Percentiles rank a stretch among this genome's conserved stretches.
Evolutionary conservation across 2,888 invertebrate species (phyloP).

Genomic region (Drosophila planitibia): DNA sequence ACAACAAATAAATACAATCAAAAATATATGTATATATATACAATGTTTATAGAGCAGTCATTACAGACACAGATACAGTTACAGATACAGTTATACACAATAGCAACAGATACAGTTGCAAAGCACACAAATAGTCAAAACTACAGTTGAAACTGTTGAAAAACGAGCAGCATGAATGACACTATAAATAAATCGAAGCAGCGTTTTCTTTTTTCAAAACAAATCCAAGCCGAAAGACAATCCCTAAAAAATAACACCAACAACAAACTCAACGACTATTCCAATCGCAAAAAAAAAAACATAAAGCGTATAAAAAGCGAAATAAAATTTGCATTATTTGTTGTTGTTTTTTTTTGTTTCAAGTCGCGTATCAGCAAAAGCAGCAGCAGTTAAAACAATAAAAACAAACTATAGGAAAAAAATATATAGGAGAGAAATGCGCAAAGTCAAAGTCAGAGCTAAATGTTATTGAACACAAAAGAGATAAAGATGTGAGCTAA

Average conservation of each 20-base stretch:
- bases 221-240: constrained; percentile 56
- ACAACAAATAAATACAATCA: constrained; percentile 61
- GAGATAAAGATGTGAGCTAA: constrained; percentile 39
- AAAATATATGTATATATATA: constrained; percentile 19
- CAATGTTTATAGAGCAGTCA: constrained; percentile 34
- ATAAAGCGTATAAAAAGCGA: constrained; percentile 53
- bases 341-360: constrained; percentile 26
- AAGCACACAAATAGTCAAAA: constrained; percentile 13
- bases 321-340: constrained; percentile 78
- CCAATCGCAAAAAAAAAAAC: constrained; percentile 23
- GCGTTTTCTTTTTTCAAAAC: constrained; percentile 55
- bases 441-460: constrained; percentile 64
- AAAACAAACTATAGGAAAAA: constrained; percentile 20
- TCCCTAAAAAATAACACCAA: constrained; percentile 13
- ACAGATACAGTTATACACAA: constrained; percentile 26
- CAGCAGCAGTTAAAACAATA: constrained; percentile 22
- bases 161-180: constrained; percentile 59
- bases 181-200: constrained; percentile 75
- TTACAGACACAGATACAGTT: constrained; percentile 35
- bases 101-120: constrained; percentile 21
- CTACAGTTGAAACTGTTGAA: constrained; percentile 23
- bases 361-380: constrained; percentile 63
- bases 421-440: constrained; percentile 23
- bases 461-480: constrained; percentile 69
- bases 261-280: constrained; percentile 25